These are phyloP conservation scores for Cremastobaeus sp. DNA, from an alignment of 2,888 invertebrate species.

Conservation along the genomic window DNA sequence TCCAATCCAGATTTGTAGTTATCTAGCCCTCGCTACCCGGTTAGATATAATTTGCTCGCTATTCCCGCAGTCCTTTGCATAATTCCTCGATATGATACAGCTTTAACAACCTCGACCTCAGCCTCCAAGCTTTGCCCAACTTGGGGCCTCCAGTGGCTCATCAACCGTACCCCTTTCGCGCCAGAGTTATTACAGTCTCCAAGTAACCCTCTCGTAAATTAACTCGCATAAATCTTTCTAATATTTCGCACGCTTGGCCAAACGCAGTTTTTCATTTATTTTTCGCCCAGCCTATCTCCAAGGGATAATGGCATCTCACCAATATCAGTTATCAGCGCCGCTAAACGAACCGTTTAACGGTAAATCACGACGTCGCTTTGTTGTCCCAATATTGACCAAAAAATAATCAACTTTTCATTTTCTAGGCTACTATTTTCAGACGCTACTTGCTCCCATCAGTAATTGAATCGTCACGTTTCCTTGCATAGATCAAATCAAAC, in stretches of 20 bases:
- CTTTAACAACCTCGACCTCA: constrained; percentile 37
- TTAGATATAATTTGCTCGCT: constrained; percentile 35
- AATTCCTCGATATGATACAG: constrained; percentile 55
- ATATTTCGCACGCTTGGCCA: constrained; percentile 36
- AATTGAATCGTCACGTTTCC: no score
- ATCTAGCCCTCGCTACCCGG: constrained; percentile 17
- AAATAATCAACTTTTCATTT: no score
- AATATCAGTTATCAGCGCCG: constrained; percentile 37
- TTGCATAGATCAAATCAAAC: no score
- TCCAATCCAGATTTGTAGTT: constrained; percentile 42
- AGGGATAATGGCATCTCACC: constrained; percentile 5
- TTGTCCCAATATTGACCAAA: no score
- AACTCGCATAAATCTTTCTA: constrained; percentile 49
- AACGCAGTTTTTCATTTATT: constrained; percentile 32
- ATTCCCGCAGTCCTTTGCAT: constrained; percentile 50
- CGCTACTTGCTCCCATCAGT: no score
- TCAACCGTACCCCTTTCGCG: constrained; percentile 45
- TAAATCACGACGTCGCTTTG: no score
- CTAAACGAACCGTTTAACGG: background rate
- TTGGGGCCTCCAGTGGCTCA: constrained; percentile 38
- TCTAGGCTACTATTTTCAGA: no score
- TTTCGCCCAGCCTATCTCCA: constrained; percentile 26
- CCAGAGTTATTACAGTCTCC: constrained; percentile 38
- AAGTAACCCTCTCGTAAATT: constrained; percentile 47
- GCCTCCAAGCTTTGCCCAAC: constrained; percentile 19